phyloP scores from a whole-genome alignment of 2,113 vertebrate genomes.

The Clupea harengus region DNA sequence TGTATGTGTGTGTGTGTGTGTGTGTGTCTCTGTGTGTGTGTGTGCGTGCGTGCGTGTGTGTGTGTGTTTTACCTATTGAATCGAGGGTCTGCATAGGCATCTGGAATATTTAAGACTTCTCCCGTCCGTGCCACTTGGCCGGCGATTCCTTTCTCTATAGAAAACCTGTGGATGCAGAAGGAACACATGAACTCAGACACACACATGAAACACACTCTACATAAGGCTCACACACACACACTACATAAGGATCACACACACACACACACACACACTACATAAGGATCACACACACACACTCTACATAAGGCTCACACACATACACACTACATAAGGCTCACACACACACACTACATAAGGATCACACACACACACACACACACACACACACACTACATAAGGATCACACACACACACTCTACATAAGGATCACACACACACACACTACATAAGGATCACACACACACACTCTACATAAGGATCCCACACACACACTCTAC shows the following conservation, averaged over 20 bases:
- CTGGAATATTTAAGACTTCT: constrained; percentile 97
- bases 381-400: too few species aligned
- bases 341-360: too few species aligned
- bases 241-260: neutral
- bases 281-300: too few species aligned
- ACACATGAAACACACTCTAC: neutral
- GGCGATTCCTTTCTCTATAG: constrained; percentile 98
- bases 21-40: neutral
- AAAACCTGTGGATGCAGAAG: constrained; percentile 79
- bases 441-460: too few species aligned
- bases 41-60: neutral
- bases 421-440: too few species aligned
- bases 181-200: constrained; percentile 16
- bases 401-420: too few species aligned
- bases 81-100: constrained; percentile 97
- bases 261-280: neutral
- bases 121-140: constrained; percentile 96
- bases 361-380: too few species aligned
- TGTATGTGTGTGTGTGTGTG: neutral
- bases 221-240: neutral
- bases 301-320: too few species aligned
- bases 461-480: too few species aligned
- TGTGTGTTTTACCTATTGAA: constrained; percentile 86
- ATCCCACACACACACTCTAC: too few species aligned
- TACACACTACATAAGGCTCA: too few species aligned